Evolutionary conservation across 2,113 vertebrate species (phyloP).

Genomic region (Gasterosteus aculeatus): DNA sequence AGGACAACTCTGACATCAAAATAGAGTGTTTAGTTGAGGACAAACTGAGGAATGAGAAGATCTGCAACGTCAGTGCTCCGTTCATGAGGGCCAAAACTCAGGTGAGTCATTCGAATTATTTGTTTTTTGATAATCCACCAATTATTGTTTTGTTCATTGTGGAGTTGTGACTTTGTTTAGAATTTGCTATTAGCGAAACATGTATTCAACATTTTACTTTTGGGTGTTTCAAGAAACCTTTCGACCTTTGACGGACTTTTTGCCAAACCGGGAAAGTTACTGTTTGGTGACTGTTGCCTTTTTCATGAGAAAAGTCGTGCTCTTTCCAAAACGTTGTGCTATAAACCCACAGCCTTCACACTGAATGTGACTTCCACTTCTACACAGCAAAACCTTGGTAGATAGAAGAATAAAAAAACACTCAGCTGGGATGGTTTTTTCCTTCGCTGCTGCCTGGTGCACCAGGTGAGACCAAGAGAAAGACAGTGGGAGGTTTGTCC

Average conservation of each 20-base stretch:
- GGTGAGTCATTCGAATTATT: constrained; percentile 74
- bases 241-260: background rate
- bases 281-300: background rate
- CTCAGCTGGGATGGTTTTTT: background rate
- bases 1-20: constrained; percentile 90
- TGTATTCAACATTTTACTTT: background rate
- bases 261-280: background rate
- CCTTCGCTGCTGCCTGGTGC: constrained; percentile 7
- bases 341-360: background rate
- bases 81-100: constrained; percentile 93
- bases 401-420: background rate
- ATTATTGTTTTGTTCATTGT: background rate
- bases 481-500: constrained; percentile 3
- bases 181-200: background rate
- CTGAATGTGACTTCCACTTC: background rate
- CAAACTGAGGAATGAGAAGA: constrained; percentile 77
- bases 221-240: background rate
- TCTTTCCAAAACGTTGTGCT: background rate
- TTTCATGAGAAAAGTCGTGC: background rate
- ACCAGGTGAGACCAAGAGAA: constrained; percentile 47
- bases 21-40: constrained; percentile 87
- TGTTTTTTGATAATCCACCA: background rate
- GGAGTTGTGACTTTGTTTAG: background rate
- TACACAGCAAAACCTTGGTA: background rate
- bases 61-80: constrained; percentile 92